Base-by-base conservation (phyloP, 2,888 invertebrate genomes). In the Eristalis intricaria region DNA sequence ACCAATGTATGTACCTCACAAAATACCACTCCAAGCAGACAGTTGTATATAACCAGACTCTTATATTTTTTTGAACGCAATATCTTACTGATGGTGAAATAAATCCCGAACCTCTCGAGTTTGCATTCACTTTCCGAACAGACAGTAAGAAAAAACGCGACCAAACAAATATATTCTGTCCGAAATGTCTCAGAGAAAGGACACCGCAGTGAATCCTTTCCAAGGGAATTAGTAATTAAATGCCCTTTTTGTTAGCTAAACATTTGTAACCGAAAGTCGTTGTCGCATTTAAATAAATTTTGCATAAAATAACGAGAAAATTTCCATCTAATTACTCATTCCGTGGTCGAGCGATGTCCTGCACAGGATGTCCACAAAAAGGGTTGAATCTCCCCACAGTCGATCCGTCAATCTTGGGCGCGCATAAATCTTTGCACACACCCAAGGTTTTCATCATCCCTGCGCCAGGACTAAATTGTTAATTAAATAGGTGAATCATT, bases 261-360 rank as follows among this genome's bases (percentile, higher is more conserved):
- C 23, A 70, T 74, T 73, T 29, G 69, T 50, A 70, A 40, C 70
- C 69, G 11, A 65, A 70, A 75, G 74, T 71, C 66, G 63, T 64
- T 81, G 58, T 64, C 11, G 38, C 32, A 74, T 60, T 64, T 64
- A 58, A 81, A 81, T 69, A 81, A 64, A 77, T 74, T 81, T 74
- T 77, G 40, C 85, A 81, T 76, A 85, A 80, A 73, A 81, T 77
- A 81, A 81, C 26, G 64, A 85, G 58, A 76, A 58, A 85, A 77
- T 73, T 68, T 77, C 38, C 73, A 74, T 85, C 73, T 81, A 77
- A 81, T 77, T 74, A 77, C 60, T 77, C 76, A 43, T 71, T 56
- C 68, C 23, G 66, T 35, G 63, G 68, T 63, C 15, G 23, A 40
- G 10, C 43, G 11, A 56, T 19, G 23, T 43, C 22, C 19, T 13